Evolutionary conservation across 37 sponge, comb jelly and placozoan genomes (phyloP), one percentile per base, ranked within the genome.

Genomic region (Haliclona indistincta): DNA sequence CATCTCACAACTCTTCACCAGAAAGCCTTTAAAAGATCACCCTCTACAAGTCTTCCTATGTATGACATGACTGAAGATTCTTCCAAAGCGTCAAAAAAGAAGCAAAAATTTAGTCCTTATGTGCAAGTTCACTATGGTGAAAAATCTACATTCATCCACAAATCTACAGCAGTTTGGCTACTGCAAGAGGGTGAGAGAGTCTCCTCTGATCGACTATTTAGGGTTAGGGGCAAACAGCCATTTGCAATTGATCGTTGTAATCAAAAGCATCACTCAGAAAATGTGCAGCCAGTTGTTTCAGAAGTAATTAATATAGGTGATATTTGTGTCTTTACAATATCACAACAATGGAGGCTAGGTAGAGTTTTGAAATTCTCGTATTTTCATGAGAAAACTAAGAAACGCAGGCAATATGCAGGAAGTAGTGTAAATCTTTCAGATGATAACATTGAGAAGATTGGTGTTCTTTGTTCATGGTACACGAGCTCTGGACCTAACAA

Each of bases 141-240:
- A 4, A 36, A 49, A 43, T 39, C 70, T 28, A 17, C 70, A 0
- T 76, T 38, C 65, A 70, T 52, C 38, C 33, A 41, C 7, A 84
- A 84, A 35, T 76, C 84, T 1, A 76, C 77, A 38, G 77, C 65
- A 53, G 84, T 76, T 43, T 84, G 84, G 84, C 56, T 84, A 0
- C 29, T 84, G 6, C 77, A 84, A 28, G 77, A 84, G 51, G 71
- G 69, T 38, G 77, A 84, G 39, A 58, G 77, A n/a, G 84, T 84
- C 0, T 84, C 77, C 39, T 53, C 71, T 43, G 84, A 84, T 63
- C 64, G 77, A 11, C 29, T 77, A 1, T 77, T 77, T 43, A 36
- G 70, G 34, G 83, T 83, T 13, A 63, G 83, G 32, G 28, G 28
- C 42, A 81, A 64, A 56, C 82, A 81, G 38, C 82, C 73, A 15